Base-by-base conservation (phyloP, 2,797 vertebrate species). In the Rhincodon typus region DNA sequence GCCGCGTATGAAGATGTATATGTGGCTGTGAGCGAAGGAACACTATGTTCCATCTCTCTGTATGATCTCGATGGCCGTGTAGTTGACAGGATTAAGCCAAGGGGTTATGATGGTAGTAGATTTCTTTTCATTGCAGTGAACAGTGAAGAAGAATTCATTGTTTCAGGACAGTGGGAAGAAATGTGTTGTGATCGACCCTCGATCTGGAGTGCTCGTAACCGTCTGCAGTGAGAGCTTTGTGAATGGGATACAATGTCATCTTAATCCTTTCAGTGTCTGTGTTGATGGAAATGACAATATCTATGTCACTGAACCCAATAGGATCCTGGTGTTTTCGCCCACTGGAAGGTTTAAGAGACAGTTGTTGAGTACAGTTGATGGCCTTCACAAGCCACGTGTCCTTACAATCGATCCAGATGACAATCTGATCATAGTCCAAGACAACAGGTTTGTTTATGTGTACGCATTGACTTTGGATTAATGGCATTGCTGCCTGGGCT, bases 81-180 rank as follows among this genome's bases (percentile, higher is more conserved):
- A 3, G 74, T 96, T 77, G 96, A 66, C 91, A 96, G 96, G 79
- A 95, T 96, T 25, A 27, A 96, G 46, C 96, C 96, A 57, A 2
- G 0, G 12, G 79, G 94, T 27, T 96, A 96, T 21, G 15, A 95
- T 3, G 96, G 95, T 0, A 96, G 88, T 27, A 96, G 96, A 46
- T 96, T 96, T 62, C 86, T 96, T 27, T 97, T 96, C 90, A 82
- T 96, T 95, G 96, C 96, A n/a, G 62, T 97, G 46, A 96, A 95
- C 67, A 96, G 86, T 67, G 77, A 34, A 72, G 96, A 97, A 62
- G 95, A 96, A 70, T 97, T 97, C 86, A 86, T 97, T 46, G 96
- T 97, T 25, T 96, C 96, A 88, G 96, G 96, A 96, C 53, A 95
- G 77, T 42, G 87, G 93, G 77, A 96, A 96, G 70, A 97, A 96